A percentile compares a stretch with the other conserved stretches of the same genome.
Evolutionary conservation across 1,140 invertebrate genomes (phyloP).

Genomic region (Lepidotrigona ventralis): DNA sequence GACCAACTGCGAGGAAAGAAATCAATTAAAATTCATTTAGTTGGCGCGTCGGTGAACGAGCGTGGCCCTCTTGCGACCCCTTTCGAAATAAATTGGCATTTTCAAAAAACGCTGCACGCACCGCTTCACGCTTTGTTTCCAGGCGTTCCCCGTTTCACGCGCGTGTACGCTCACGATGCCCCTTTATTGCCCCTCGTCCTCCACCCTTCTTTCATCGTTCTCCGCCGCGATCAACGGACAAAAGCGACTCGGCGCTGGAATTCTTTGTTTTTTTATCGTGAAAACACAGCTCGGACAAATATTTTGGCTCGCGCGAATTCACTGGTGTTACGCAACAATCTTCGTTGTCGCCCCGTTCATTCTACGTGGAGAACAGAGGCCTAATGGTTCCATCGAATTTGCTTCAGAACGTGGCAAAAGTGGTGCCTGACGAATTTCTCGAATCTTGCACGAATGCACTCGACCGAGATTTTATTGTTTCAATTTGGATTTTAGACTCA

Average conservation of each 20-base stretch:
- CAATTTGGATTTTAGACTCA: no score
- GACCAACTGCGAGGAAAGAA: neutral
- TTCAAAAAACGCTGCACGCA: constrained; percentile 66
- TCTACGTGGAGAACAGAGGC: neutral
- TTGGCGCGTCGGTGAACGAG: constrained; percentile 26
- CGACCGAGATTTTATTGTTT: no score
- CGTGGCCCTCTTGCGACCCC: constrained; percentile 30
- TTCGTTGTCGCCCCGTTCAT: neutral
- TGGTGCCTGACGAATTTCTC: no score
- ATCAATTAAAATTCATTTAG: constrained; percentile 43
- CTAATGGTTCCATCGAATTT: no score
- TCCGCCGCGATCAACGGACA: constrained; percentile 15
- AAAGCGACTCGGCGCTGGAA: constrained; percentile 44
- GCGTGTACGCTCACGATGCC: constrained; percentile 42
- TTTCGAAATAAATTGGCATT: constrained; percentile 70
- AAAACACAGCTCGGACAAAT: constrained; percentile 51
- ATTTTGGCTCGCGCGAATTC: constrained; percentile 53
- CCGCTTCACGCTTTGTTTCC: constrained; percentile 68
- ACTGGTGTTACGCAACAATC: constrained; percentile 38
- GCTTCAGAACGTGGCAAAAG: no score
- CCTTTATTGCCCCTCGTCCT: constrained; percentile 51
- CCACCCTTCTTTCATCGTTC: constrained; percentile 24
- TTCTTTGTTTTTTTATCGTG: constrained; percentile 49
- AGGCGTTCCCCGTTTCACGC: constrained; percentile 47
- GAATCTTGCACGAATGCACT: no score